Evolutionary conservation across 2,113 vertebrate genomes (phyloP).

Genomic region (Madoqua kirkii): DNA sequence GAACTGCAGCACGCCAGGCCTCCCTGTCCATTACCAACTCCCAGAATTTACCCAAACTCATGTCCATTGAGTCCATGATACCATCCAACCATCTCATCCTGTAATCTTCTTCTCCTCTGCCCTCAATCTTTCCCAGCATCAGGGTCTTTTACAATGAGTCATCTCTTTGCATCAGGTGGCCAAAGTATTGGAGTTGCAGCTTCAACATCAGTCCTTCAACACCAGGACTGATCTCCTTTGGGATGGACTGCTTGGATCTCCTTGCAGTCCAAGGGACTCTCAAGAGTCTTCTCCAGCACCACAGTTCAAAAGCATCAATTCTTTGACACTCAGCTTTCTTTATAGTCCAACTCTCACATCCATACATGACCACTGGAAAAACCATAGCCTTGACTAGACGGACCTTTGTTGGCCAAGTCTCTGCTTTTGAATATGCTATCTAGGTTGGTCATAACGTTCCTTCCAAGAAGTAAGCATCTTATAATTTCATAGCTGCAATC

Average conservation of each 20-base stretch:
- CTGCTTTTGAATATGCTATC: not conserved
- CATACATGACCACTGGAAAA: not conserved
- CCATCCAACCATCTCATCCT: not conserved
- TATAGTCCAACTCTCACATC: not conserved
- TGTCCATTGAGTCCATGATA: not conserved
- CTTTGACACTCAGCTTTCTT: not conserved
- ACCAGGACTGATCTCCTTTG: not conserved
- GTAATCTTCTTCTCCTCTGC: not conserved
- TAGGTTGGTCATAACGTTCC: not conserved
- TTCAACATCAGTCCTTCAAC: not conserved
- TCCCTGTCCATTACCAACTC: not conserved
- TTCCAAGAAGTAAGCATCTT: not conserved
- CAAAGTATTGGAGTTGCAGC: too few species aligned
- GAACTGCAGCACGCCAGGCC: not conserved
- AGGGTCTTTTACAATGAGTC: too few species aligned
- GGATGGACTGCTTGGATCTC: not conserved
- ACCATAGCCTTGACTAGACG: not conserved
- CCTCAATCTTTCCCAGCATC: too few species aligned
- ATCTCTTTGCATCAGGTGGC: fast-evolving
- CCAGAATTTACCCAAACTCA: not conserved
- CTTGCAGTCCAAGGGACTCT: not conserved
- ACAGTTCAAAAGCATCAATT: not conserved
- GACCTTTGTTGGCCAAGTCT: not conserved
- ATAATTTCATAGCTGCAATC: not conserved
- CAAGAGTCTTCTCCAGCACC: not conserved